Base-by-base conservation (phyloP, 2,797 vertebrate genomes). In the Lutra lutra region DNA sequence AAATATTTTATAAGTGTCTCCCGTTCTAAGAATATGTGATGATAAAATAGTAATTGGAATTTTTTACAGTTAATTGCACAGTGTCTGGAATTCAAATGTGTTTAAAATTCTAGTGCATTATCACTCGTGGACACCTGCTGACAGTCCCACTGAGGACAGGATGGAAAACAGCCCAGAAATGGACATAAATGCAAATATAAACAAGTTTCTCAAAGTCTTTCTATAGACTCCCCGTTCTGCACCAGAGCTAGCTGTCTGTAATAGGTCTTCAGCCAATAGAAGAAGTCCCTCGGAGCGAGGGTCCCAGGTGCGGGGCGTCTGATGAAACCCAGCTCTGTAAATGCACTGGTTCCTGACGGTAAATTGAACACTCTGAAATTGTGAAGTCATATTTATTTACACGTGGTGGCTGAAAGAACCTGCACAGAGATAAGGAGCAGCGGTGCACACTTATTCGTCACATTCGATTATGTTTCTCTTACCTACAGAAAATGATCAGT, bases 251-350 rank as follows among this genome's bases (percentile, higher is more conserved):
- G 54, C 13, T 14, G 0, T 62, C 32, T 27, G 0, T 1, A 1
- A 0, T 2, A 12, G 21, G 43, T n/a, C 82, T 60, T 58, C 0
- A 21, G 56, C 20, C 23, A 14, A 0, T 0, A 18, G 66, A 2
- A 2, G 72, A 54, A 5, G 48, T 29, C 3, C 0, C 0, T 5
- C 3, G 8, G 1, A 2, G 8, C 3, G 27, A 25, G 48, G 20
- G 7, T 14, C 20, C 3, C 11, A 0, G 1, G n/a, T 0, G 1
- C 8, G 5, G 21, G 1, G 9, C 12, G 0, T 18, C 0, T 3
- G 27, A 8, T 2, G 88, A 9, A 7, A 20, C 14, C 14, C 1
- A 1, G 20, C 14, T 73, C 40, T 2, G 21, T 8, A 17, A 13
- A 7, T 0, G 8, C 27, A 2, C 2, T 2, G 23, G 38, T 5